These are phyloP conservation scores for Lutraria rhynchaena DNA, from an alignment of 1,140 invertebrate genomes.

Conservation along the genomic window DNA sequence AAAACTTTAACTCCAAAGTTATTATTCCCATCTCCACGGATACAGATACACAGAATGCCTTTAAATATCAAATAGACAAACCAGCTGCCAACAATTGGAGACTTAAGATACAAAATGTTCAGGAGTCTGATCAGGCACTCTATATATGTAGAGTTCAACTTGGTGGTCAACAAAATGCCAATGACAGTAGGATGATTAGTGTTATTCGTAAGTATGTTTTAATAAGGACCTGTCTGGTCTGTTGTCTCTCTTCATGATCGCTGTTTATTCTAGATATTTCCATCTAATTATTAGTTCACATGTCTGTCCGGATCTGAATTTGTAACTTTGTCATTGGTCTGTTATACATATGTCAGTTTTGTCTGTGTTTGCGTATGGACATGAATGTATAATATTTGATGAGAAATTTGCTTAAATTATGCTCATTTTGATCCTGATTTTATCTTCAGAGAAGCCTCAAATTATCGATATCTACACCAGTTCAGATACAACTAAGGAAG, in stretches of 20 bases:
- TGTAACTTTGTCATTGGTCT: not conserved
- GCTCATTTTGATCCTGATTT: no score
- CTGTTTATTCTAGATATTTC: not conserved
- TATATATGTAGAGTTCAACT: constrained; percentile 71
- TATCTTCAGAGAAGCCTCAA: constrained; percentile 69
- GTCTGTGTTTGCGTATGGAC: no score
- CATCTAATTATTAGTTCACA: not conserved
- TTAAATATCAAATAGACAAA: constrained; percentile 70
- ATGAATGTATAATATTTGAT: no score
- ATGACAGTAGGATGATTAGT: constrained; percentile 52
- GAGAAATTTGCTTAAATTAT: no score
- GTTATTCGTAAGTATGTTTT: constrained; percentile 66
- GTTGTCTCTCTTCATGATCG: not conserved
- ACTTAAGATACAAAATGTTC: constrained; percentile 70
- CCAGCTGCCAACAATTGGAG: constrained; percentile 70
- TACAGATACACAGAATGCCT: constrained; percentile 67
- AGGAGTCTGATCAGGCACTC: constrained; percentile 68
- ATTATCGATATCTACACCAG: constrained; percentile 72
- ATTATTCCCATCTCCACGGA: constrained; percentile 63
- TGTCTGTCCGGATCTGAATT: not conserved
- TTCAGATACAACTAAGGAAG: constrained; percentile 67
- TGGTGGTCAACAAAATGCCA: constrained; percentile 61
- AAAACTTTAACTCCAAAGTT: constrained; percentile 20
- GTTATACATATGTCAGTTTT: no score
- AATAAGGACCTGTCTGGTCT: no score